A percentile compares a stretch with the other conserved stretches of the same genome.
Evolutionary conservation across 2,113 vertebrate species (phyloP).

Genomic region (Myrmecophaga tridactyla): DNA sequence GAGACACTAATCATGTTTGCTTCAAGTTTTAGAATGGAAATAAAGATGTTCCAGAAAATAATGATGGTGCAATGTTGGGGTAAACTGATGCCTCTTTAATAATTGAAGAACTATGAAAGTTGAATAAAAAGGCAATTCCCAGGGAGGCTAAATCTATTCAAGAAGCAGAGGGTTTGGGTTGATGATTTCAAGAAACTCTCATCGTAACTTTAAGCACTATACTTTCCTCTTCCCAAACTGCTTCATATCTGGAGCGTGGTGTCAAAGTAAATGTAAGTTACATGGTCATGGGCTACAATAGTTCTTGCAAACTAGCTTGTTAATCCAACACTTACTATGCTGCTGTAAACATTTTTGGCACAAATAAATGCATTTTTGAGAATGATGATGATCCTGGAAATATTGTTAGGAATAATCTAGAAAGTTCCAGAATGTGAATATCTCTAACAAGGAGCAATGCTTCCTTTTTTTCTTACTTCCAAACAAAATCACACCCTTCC

Average conservation of each 20-base stretch:
- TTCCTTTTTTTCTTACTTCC: neutral
- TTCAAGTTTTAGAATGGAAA: neutral
- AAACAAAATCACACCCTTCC: neutral
- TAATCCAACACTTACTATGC: neutral
- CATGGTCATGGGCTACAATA: rapidly evolving
- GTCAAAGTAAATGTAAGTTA: neutral
- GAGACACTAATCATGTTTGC: neutral
- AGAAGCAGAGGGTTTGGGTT: neutral
- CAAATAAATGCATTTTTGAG: neutral
- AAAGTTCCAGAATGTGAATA: neutral
- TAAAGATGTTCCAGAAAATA: neutral
- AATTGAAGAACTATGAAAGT: neutral
- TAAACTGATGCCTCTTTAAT: neutral
- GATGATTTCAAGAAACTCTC: neutral
- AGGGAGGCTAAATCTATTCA: too few species aligned
- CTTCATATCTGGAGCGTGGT: rapidly evolving
- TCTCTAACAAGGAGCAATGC: neutral
- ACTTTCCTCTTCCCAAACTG: neutral
- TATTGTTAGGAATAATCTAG: neutral
- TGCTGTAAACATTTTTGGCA: neutral
- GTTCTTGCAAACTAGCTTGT: neutral
- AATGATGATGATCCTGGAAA: neutral
- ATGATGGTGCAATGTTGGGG: neutral
- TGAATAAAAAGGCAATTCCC: neutral
- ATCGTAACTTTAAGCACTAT: rapidly evolving